These are phyloP conservation scores for Spodoptera litura DNA, from an alignment of 1,140 invertebrate species.

Conservation along the genomic window DNA sequence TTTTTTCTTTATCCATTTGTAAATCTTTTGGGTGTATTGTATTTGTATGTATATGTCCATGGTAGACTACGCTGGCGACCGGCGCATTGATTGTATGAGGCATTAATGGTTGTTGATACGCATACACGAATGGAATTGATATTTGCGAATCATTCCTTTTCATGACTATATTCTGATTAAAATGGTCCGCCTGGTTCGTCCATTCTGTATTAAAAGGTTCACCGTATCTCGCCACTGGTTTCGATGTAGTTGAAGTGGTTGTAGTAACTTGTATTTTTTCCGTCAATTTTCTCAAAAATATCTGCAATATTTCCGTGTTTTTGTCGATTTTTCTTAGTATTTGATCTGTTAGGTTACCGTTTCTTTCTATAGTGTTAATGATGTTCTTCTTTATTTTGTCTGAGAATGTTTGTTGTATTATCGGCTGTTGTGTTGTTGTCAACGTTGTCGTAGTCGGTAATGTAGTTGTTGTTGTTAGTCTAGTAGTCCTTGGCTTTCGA, in stretches of 20 bases:
- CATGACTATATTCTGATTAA: neutral
- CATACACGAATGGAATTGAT: constrained; percentile 60
- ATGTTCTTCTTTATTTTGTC: constrained; percentile 41
- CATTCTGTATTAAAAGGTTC: neutral
- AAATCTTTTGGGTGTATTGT: constrained; percentile 2
- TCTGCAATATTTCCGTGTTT: constrained; percentile 65
- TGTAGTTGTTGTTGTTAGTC: neutral
- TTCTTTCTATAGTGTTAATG: constrained; percentile 57
- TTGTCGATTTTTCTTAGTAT: constrained; percentile 67
- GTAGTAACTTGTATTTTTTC: constrained; percentile 20
- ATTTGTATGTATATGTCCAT: constrained; percentile 63
- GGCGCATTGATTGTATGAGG: constrained; percentile 44
- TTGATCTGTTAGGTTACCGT: constrained; percentile 61
- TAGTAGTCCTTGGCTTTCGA: neutral
- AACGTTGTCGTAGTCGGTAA: neutral
- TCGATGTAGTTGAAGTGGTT: neutral
- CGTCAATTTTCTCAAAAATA: constrained; percentile 63
- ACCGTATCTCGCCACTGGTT: neutral
- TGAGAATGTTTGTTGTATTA: neutral
- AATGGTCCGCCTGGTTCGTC: neutral
- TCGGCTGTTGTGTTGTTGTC: neutral
- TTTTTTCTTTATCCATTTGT: constrained; percentile 38
- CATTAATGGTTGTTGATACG: constrained; percentile 55
- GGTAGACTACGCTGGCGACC: constrained; percentile 61
- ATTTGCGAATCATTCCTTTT: constrained; percentile 52